Conservation (phyloP, 2,113 vertebrate species). For the Gadus chalcogrammus region DNA sequence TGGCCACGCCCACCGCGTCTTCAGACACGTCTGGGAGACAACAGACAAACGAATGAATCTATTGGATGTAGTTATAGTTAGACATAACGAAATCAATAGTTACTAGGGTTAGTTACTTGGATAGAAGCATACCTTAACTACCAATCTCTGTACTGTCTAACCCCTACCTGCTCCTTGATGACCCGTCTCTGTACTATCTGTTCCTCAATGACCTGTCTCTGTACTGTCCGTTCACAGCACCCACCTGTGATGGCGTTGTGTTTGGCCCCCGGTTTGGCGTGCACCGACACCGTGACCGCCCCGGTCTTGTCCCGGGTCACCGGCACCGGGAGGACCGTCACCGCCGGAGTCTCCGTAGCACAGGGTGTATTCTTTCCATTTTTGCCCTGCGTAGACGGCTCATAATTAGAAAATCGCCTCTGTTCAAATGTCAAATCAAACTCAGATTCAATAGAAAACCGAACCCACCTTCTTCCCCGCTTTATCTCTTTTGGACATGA, state of each 20-base stretch:
- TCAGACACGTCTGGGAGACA: slow-evolving; percentile 73
- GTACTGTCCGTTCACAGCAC: not conserved
- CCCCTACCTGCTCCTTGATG: not conserved
- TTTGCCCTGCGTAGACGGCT: not conserved
- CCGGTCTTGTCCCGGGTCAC: slow-evolving; percentile 73
- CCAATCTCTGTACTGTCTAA: not conserved
- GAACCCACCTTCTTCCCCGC: too few relatives aligned
- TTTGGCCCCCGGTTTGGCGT: slow-evolving; percentile 85
- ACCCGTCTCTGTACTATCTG: not conserved
- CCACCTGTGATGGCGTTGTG: slow-evolving; percentile 79
- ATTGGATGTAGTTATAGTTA: not conserved
- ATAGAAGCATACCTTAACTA: not conserved
- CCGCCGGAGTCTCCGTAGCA: not conserved
- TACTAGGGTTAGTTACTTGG: not conserved
- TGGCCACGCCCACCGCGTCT: slow-evolving; percentile 81
- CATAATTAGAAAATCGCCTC: not conserved
- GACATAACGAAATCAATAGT: not conserved
- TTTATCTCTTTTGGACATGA: too few relatives aligned
- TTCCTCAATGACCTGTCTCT: not conserved
- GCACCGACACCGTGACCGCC: slow-evolving; percentile 72
- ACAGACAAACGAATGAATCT: not conserved
- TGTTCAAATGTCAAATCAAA: too few relatives aligned
- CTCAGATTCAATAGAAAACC: too few relatives aligned
- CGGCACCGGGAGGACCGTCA: slow-evolving; percentile 49
- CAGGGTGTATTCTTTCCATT: not conserved